Percentiles rank a stretch among this genome's conserved stretches.
Evolutionary conservation across 1,140 invertebrate genomes (phyloP).

Genomic region (Drosophila sp.): DNA sequence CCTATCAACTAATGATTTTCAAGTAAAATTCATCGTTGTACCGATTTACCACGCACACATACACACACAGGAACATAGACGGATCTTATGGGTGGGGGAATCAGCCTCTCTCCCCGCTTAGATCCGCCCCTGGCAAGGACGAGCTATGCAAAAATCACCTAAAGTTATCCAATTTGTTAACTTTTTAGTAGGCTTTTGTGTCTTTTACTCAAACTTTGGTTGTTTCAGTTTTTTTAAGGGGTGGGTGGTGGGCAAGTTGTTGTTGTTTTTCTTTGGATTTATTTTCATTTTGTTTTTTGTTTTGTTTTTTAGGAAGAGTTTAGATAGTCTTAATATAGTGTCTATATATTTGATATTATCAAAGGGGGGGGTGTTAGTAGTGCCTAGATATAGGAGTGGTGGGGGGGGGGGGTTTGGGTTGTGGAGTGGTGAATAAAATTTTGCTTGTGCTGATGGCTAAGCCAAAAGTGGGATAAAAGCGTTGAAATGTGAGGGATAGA

Average conservation of each 20-base stretch:
- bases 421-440: neutral
- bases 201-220: neutral
- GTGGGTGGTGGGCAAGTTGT: slow-evolving; percentile 4
- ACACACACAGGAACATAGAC: too few relatives aligned
- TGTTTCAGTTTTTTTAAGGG: neutral
- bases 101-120: too few relatives aligned
- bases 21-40: too few relatives aligned
- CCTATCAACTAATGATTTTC: too few relatives aligned
- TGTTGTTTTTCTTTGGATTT: slow-evolving; percentile 1
- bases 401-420: slow-evolving; percentile 21
- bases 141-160: too few relatives aligned
- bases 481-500: neutral
- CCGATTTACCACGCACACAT: too few relatives aligned
- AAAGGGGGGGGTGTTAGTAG: neutral
- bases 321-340: slow-evolving; percentile 8
- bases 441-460: slow-evolving; percentile 6
- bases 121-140: too few relatives aligned
- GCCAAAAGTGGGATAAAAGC: neutral
- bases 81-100: too few relatives aligned
- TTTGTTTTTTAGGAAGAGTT: slow-evolving; percentile 4
- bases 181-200: too few relatives aligned
- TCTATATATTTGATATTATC: slow-evolving; percentile 9
- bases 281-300: slow-evolving; percentile 5
- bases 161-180: too few relatives aligned
- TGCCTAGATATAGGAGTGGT: neutral